Base-by-base conservation (phyloP, 2,888 invertebrate genomes). In the Erpobdella octoculata region DNA sequence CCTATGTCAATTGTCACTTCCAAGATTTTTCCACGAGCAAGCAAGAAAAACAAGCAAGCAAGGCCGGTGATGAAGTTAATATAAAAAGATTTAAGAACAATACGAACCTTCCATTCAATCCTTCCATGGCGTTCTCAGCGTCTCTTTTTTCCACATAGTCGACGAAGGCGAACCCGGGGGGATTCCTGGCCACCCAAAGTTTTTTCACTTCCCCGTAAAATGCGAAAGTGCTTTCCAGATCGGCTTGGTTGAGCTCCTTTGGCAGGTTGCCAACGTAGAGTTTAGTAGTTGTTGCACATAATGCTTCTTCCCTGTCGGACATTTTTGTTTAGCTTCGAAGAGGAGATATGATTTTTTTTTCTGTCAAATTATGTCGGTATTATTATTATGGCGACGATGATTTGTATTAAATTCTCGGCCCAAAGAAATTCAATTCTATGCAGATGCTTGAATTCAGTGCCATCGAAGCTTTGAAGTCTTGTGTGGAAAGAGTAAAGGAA, bases 71-170 rank as follows among this genome's bases (percentile, higher is more conserved):
- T 46, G 18, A 21, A 3, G 2, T 46, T 46, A 46, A 3, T 46
- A 53, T 25, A 15, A 53, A 9, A 53, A 25, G n/a, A 53, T 25
- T 53, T 12, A 5, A n/a, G 28, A 53, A 53, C 21, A 46, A n/a
- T 53, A 6, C 53, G 6, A 9, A 90, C 90, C 88, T 88, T 86
- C 91, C 91, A 83, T 91, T 91, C 79, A 92, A 84, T 35, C 90
- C 91, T 79, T 90, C 85, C 18, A 90, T 90, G 36, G 91, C 88
- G 83, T 92, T 92, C 83, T 91, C 91, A n/a, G 92, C 92, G 81
- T 93, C 93, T 74, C 92, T 85, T 21, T 90, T 88, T 80, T 93
- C 92, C 84, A 92, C 91, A 82, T 88, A 92, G 83, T 92, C 92
- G 4, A 91, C 91, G 83, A 92, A 92, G 0, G 92, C 92, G 84